phyloP scores from a whole-genome alignment of 2,113 vertebrate genomes.

The Etheostoma spectabile region DNA sequence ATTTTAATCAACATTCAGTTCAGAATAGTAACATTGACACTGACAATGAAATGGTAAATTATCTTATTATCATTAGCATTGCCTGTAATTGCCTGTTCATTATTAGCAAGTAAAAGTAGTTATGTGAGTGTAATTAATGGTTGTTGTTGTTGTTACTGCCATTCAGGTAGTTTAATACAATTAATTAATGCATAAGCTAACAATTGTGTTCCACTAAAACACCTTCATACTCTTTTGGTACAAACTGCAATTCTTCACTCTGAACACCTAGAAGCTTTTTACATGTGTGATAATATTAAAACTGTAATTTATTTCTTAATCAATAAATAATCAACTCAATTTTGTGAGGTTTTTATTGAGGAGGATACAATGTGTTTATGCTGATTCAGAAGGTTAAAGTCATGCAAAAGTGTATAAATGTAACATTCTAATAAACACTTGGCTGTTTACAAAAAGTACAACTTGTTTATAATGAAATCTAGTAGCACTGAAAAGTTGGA shows the following conservation, averaged over 20 bases:
- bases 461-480: constrained; percentile 2
- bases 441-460: neutral
- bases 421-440: neutral
- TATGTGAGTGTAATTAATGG: neutral
- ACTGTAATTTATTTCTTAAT: constrained; percentile 8
- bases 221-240: neutral
- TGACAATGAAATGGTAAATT: neutral
- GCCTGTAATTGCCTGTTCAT: neutral
- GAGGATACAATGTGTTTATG: neutral
- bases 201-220: neutral
- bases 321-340: constrained; percentile 43
- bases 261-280: neutral
- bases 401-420: neutral
- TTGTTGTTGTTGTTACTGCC: constrained; percentile 11
- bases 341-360: constrained; percentile 39
- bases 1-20: neutral
- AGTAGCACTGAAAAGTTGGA: too few species aligned
- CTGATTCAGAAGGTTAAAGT: constrained; percentile 19
- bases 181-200: neutral
- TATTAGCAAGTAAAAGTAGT: neutral
- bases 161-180: neutral
- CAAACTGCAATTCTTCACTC: neutral
- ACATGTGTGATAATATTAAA: neutral
- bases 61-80: neutral
- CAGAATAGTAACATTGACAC: neutral